These are phyloP conservation scores for Lerista edwardsae DNA, from an alignment of 2,797 vertebrate genomes.

Conservation along the genomic window DNA sequence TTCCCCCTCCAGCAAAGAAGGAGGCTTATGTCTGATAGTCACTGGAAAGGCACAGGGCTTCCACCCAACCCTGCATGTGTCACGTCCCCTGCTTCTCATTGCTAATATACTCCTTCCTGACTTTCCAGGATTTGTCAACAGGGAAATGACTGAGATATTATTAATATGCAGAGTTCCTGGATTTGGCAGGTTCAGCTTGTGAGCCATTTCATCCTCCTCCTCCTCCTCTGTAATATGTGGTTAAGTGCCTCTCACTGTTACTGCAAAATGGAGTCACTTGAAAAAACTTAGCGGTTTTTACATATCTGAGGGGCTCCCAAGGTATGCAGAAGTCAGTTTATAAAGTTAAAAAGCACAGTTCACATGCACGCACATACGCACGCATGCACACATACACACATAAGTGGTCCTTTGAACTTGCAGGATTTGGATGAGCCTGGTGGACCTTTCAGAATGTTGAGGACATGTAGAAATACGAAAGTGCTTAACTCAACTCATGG, in stretches of 20 bases:
- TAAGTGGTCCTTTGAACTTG: too few relatives aligned
- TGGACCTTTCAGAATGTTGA: too few relatives aligned
- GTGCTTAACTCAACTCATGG: too few relatives aligned
- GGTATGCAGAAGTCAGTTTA: neutral
- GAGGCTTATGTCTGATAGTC: neutral
- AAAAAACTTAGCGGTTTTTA: conserved; percentile 3
- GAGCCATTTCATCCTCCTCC: too few relatives aligned
- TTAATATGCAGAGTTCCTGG: neutral
- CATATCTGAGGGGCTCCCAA: neutral
- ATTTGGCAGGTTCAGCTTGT: neutral
- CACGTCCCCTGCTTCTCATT: accelerated
- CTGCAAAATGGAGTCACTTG: neutral
- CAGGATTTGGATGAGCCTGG: too few relatives aligned
- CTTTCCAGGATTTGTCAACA: accelerated
- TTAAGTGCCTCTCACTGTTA: neutral
- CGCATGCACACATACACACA: too few relatives aligned
- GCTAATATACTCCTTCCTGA: neutral
- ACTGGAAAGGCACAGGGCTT: neutral
- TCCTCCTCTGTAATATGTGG: neutral
- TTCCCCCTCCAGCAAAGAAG: neutral
- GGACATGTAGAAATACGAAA: too few relatives aligned
- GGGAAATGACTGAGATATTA: neutral
- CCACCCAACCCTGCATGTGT: neutral
- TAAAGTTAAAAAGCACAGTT: too few relatives aligned
- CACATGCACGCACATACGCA: too few relatives aligned